These are phyloP conservation scores for Fundulus diaphanus DNA, from an alignment of 2,797 vertebrate genomes.

Conservation along the genomic window DNA sequence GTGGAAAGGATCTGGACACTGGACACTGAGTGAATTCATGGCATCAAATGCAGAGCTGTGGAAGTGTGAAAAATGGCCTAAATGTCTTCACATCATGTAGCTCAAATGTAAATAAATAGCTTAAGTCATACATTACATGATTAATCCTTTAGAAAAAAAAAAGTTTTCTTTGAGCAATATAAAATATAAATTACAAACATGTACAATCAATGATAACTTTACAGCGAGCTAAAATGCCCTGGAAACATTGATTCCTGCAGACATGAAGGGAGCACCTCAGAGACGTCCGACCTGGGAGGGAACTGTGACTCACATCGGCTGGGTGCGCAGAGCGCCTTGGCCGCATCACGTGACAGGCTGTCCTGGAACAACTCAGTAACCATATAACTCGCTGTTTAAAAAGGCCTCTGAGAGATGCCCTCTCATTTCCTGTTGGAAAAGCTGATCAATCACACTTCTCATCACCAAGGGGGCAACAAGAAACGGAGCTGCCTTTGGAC, in stretches of 20 bases:
- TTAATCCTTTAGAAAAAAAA: background rate
- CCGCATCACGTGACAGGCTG: slow-evolving; percentile 52
- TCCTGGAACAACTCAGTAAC: slow-evolving; percentile 78
- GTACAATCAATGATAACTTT: background rate
- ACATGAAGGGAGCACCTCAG: slow-evolving; percentile 27
- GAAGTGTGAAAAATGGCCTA: background rate
- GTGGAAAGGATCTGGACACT: background rate
- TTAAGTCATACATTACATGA: background rate
- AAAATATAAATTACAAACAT: background rate
- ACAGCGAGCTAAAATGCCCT: background rate
- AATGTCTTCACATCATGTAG: background rate
- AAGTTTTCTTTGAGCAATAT: background rate
- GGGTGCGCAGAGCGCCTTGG: slow-evolving; percentile 34
- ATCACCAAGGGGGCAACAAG: slow-evolving; percentile 45
- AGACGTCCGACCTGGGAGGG: slow-evolving; percentile 40
- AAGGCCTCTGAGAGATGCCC: slow-evolving; percentile 74
- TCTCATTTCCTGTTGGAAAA: slow-evolving; percentile 78
- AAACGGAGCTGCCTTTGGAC: slow-evolving; percentile 38
- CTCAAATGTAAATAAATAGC: background rate
- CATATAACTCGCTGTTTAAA: slow-evolving; percentile 65
- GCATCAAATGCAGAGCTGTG: no score
- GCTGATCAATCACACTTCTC: slow-evolving; percentile 74
- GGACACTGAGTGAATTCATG: background rate
- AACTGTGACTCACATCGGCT: slow-evolving; percentile 67
- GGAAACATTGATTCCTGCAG: slow-evolving; percentile 13